Evolutionary conservation across 2,797 vertebrate species (phyloP), one percentile per base, ranked within the genome.

Genomic region (Chaenodraco wilsoni): DNA sequence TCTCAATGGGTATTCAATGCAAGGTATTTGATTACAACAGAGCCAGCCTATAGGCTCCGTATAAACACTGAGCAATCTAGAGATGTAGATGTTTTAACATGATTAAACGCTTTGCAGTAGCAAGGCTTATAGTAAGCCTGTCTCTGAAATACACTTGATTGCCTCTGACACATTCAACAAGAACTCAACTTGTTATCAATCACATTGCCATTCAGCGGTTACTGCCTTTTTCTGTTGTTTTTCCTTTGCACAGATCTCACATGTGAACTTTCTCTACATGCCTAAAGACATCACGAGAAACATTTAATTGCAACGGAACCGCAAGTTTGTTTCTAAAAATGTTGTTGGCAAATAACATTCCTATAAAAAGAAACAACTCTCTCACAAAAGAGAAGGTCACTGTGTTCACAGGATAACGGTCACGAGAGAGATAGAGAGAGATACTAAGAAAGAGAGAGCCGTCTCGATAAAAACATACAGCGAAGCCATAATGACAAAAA

Each of bases 401-500:
- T 43, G 21, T 40, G 57, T 71, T 62, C 56, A 69, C 51, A 65
- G 49, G 15, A 52, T 72, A 10, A 46, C 21, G 15, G 57, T 62
- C 80, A 78, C 60, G 6, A 21, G 27, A 56, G 67, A 62, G 44
- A 19, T 2, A 43, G 10, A 74, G 43, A 44, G 17, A 63, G 15
- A 15, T 1, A 10, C 45, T 14, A 5, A 71, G 19, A 55, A 9
- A 56, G 44, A 63, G 41, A 72, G 55, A 50, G 40, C 3, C 5
- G 37, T 45, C 65, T 37, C 3, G 0, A 59, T 23, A 65, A 31
- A 67, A 31, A 66, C 63, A 84, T 40, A 59, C 46, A 45, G 55
- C 14, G 43, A 76, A 69, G 63, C 46, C 13, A 40, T 73, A 74
- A 79, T 60, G 66, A 81, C 51, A 70, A 77, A 37, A 83, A 64